Conservation (phyloP, 1,140 invertebrate species). For the Microplitis mediator region DNA sequence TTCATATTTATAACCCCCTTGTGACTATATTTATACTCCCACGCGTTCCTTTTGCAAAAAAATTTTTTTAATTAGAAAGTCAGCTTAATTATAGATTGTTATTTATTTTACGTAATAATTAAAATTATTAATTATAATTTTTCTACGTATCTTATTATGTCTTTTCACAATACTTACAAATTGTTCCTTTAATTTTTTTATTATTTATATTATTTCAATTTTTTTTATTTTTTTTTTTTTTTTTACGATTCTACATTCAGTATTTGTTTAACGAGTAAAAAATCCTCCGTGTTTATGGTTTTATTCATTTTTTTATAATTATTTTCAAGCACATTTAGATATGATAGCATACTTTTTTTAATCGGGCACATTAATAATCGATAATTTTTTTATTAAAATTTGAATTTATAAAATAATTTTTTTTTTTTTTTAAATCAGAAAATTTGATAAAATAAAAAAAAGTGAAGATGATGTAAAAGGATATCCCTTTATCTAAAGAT, state of each 20-base stretch:
- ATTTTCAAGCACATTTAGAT: conserved; percentile 49
- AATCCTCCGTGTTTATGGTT: conserved; percentile 39
- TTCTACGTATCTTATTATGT: conserved; percentile 8
- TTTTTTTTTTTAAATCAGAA: no score
- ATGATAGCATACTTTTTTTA: conserved; percentile 39
- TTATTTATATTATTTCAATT: conserved; percentile 24
- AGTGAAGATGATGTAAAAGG: no score
- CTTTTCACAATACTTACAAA: conserved; percentile 41
- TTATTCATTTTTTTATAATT: conserved; percentile 24
- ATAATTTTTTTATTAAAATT: background rate
- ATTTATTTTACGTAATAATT: background rate
- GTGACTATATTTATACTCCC: conserved; percentile 32
- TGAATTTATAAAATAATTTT: background rate
- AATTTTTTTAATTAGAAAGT: conserved; percentile 47
- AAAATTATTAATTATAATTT: conserved; percentile 2
- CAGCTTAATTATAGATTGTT: conserved; percentile 37
- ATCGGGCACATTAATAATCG: background rate
- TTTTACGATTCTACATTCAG: conserved; percentile 30
- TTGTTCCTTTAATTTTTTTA: conserved; percentile 18
- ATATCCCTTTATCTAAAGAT: no score
- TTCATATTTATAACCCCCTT: conserved; percentile 28
- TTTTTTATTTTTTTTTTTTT: no score
- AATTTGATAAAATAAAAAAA: no score
- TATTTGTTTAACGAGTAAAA: conserved; percentile 48
- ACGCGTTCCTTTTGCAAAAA: conserved; percentile 47